Evolutionary conservation across 30 jellyfish, hydroid and myxozoan species (phyloP), one percentile per base, ranked within the genome.

Genomic region (Cassiopea xamachana): DNA sequence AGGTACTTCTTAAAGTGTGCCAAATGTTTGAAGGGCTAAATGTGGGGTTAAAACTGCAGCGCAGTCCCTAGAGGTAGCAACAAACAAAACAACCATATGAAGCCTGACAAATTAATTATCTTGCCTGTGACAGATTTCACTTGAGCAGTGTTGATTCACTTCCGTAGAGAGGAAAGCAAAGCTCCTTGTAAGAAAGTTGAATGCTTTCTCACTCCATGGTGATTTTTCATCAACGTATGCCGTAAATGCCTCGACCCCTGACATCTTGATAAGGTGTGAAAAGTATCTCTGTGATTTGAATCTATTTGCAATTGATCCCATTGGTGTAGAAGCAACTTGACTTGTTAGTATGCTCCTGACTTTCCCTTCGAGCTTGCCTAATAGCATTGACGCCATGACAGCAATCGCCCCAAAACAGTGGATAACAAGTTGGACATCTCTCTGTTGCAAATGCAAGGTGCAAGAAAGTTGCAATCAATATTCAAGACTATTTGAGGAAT

Each of bases 51-150:
- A 27, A 27, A 27, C 39, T 27, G 39, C 39, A 27, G 0, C 0
- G 39, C 0, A 27, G 39, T 27, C 39, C 39, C 39, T 27, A 27
- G 39, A 27, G 39, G 39, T 27, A 27, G 39, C 39, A 27, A 27
- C 39, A 27, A 27, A 27, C 39, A 27, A 27, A 27, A 27, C 39
- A 27, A 27, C 39, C 39, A 27, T 27, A 27, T 27, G 39, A 27
- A 27, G 39, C 39, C 39, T 27, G 39, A 27, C 39, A 27, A 27
- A 27, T 27, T 27, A 27, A 55, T 10, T 55, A 55, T 73, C 73
- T 55, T 75, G 77, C 94, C 94, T 87, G 94, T 87, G 94, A 64
- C 94, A 87, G 46, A 77, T 84, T 18, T 76, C 88, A 64, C 89
- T 87, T 43, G 83, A 51, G 77, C 94, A 87, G 39, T 87, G 86